phyloP scores from a whole-genome alignment of 2,113 vertebrate species.

The Geococcyx californianus region DNA sequence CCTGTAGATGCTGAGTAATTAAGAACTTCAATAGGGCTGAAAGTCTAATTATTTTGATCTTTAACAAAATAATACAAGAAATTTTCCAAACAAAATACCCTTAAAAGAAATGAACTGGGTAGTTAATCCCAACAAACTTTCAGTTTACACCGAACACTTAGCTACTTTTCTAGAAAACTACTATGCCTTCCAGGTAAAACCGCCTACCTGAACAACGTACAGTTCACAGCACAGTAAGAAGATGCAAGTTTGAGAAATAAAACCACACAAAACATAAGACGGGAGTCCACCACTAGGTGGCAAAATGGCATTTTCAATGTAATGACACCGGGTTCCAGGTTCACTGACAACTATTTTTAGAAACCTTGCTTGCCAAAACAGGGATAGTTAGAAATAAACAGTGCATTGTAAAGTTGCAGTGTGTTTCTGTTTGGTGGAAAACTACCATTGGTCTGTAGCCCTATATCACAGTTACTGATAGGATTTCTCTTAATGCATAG shows the following conservation, averaged over 20 bases:
- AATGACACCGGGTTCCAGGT: rapidly evolving
- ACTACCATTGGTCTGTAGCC: neutral
- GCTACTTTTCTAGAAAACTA: neutral
- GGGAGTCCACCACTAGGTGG: conserved; percentile 69
- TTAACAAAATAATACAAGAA: neutral
- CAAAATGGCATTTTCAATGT: conserved; percentile 60
- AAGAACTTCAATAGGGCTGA: neutral
- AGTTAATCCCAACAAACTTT: neutral
- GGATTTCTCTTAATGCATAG: neutral
- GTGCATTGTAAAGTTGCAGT: neutral
- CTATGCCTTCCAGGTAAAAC: neutral
- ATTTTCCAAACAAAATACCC: neutral
- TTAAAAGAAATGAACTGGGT: neutral
- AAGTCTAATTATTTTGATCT: neutral
- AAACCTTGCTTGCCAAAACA: neutral
- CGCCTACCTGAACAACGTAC: neutral
- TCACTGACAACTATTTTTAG: neutral
- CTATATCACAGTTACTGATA: neutral
- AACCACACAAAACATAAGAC: neutral
- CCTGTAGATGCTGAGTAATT: neutral
- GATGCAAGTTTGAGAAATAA: neutral
- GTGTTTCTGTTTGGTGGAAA: neutral
- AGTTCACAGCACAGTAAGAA: neutral
- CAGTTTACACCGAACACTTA: neutral
- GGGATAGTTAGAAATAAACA: neutral